Evolutionary conservation across 2,888 invertebrate species (phyloP).

Genomic region (Euclidia mi): DNA sequence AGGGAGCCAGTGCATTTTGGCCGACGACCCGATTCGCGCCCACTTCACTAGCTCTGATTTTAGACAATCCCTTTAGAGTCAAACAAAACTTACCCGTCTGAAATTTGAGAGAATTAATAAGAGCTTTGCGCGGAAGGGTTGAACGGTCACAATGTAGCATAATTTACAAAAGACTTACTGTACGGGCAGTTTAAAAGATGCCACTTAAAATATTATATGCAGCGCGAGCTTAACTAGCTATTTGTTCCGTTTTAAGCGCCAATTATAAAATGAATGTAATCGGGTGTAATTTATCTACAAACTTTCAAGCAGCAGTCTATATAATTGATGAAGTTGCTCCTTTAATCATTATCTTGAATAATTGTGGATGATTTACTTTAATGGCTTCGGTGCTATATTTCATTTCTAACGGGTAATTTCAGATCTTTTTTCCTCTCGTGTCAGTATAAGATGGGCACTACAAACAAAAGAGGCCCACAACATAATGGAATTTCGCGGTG

Average conservation of each 20-base stretch:
- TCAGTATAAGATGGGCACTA: slow-evolving; percentile 18
- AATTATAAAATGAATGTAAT: slow-evolving; percentile 30
- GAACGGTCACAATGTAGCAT: neutral
- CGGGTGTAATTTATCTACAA: slow-evolving; percentile 31
- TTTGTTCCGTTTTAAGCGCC: slow-evolving; percentile 11
- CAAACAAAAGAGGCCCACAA: slow-evolving; percentile 34
- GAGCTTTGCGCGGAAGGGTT: slow-evolving; percentile 27
- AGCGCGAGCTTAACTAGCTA: slow-evolving; percentile 3
- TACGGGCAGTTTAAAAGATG: neutral
- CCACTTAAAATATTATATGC: neutral
- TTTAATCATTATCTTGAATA: slow-evolving; percentile 39
- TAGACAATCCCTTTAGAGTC: slow-evolving; percentile 44
- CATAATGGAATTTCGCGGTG: slow-evolving; percentile 53
- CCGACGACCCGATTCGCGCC: slow-evolving; percentile 47
- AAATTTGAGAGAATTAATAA: slow-evolving; percentile 23
- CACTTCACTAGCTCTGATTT: slow-evolving; percentile 49
- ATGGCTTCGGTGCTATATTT: slow-evolving; percentile 18
- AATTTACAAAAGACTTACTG: neutral
- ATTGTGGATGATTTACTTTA: slow-evolving; percentile 31
- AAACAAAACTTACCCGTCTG: slow-evolving; percentile 36
- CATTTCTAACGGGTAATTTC: slow-evolving; percentile 52
- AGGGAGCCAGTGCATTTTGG: slow-evolving; percentile 60
- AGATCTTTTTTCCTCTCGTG: slow-evolving; percentile 42
- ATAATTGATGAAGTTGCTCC: slow-evolving; percentile 42
- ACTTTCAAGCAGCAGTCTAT: slow-evolving; percentile 30